A percentile compares a stretch with the other conserved stretches of the same genome.
These are phyloP conservation scores for Himalopsyche kuldschensis DNA, from an alignment of 2,888 invertebrate genomes.

Conservation along the genomic window DNA sequence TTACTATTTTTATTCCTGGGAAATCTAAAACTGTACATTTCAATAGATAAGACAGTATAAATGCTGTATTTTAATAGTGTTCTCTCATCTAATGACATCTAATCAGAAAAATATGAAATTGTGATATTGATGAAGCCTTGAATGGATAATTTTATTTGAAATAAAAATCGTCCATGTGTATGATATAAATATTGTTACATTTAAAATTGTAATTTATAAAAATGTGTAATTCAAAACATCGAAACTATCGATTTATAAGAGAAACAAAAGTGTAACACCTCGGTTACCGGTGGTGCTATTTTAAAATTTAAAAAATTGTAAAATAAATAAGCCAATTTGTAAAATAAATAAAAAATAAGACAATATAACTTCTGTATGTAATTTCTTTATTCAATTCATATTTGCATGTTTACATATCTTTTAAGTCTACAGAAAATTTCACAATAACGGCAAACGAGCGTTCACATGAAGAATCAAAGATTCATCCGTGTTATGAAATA, in stretches of 20 bases:
- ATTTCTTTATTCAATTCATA: background rate
- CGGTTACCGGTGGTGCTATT: background rate
- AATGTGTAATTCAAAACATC: background rate
- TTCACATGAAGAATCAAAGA: background rate
- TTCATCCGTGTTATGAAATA: background rate
- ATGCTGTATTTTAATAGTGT: no score
- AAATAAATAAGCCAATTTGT: background rate
- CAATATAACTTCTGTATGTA: background rate
- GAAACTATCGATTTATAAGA: background rate
- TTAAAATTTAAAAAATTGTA: background rate
- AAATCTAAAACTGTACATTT: no score
- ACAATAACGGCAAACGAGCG: background rate
- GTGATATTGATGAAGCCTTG: background rate
- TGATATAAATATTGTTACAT: background rate
- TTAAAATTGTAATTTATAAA: background rate
- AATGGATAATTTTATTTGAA: background rate
- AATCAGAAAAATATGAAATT: background rate
- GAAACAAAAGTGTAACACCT: background rate
- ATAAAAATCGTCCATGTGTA: background rate
- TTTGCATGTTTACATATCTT: background rate
- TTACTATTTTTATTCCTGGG: no score
- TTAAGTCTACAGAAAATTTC: background rate
- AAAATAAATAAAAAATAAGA: background rate
- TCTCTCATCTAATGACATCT: no score
- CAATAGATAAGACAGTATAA: no score